phyloP scores from a whole-genome alignment of 2,888 invertebrate species.

The Gymnosoma rotundatum region DNA sequence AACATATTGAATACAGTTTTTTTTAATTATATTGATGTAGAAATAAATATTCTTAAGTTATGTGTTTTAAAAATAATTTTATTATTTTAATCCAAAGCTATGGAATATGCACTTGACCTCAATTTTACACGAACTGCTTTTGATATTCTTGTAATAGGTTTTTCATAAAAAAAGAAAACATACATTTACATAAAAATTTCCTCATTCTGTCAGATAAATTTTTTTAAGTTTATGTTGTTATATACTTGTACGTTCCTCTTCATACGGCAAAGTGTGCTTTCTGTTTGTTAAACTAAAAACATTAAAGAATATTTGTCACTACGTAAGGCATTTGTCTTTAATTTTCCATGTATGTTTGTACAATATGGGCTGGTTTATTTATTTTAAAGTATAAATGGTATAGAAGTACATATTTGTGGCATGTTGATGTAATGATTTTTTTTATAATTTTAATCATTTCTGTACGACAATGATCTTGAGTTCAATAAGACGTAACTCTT shows the following conservation, averaged over 20 bases:
- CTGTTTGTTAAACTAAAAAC: constrained; percentile 8
- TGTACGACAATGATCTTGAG: too few relatives aligned
- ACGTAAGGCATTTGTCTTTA: constrained; percentile 50
- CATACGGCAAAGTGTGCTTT: constrained; percentile 26
- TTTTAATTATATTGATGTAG: too few relatives aligned
- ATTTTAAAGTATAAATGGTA: not conserved
- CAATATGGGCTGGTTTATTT: constrained; percentile 1
- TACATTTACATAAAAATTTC: not conserved
- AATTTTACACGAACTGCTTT: not conserved
- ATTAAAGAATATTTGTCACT: constrained; percentile 35
- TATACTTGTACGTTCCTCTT: constrained; percentile 12
- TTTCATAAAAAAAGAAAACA: constrained; percentile 16
- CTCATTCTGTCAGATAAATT: constrained; percentile 11
- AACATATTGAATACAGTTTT: too few relatives aligned
- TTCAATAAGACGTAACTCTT: too few relatives aligned
- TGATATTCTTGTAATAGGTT: constrained; percentile 16
- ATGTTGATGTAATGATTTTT: too few relatives aligned
- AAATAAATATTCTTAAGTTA: too few relatives aligned
- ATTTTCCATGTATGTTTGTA: constrained; percentile 8
- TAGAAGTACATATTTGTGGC: constrained; percentile 31
- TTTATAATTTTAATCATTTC: too few relatives aligned
- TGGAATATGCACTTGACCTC: too few relatives aligned
- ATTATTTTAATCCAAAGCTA: too few relatives aligned
- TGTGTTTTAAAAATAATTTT: too few relatives aligned
- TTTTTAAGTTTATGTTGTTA: not conserved